Evolutionary conservation across 2,797 vertebrate genomes (phyloP), one percentile per base, ranked within the genome.

Genomic region (Meriones psammophilus): DNA sequence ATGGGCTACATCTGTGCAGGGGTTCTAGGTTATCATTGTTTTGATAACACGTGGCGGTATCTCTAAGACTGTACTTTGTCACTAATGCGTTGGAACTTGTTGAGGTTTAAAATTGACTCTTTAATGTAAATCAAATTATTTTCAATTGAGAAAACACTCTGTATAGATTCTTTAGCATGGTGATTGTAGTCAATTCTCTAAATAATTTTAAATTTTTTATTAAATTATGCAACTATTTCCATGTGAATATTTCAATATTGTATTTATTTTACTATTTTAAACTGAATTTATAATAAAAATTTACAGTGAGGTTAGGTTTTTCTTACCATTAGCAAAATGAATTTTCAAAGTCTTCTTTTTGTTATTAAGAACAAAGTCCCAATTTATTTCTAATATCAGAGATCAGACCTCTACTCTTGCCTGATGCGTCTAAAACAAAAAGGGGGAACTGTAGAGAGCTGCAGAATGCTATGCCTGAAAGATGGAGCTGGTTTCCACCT

Each of bases 171-270:
- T n/a, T 84, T 26, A n/a, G 30, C 26, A 42, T 77, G 8, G 17
- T 89, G 71, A 15, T 91, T 87, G 78, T 30, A 96, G 42, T 54
- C 58, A 93, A 66, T 91, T 92, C 93, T 93, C 5, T 12, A 54
- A 81, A 42, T 92, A 71, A 92, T 74, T 94, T 86, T n/a, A n/a
- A 71, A 8, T 42, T 54, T 84, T 79, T 17, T 89, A 66, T 79
- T 62, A 54, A 78, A 86, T 17, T 68, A 18, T 64, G 10, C 14
- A 89, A 66, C 22, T 76, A 58, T 89, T 58, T 58, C 62, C 62
- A 60, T 74, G 20, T 79, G 54, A 77, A 84, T 79, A 66, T 73
- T 85, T 95, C 83, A 39, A 36, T 4, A 54, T 76, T 92, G 87
- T 66, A 71, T 60, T 96, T 91, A 28, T 66, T 36, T 83, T 93